phyloP scores from a whole-genome alignment of 53 echinoderm and acorn worm species.

The Crossaster papposus region DNA sequence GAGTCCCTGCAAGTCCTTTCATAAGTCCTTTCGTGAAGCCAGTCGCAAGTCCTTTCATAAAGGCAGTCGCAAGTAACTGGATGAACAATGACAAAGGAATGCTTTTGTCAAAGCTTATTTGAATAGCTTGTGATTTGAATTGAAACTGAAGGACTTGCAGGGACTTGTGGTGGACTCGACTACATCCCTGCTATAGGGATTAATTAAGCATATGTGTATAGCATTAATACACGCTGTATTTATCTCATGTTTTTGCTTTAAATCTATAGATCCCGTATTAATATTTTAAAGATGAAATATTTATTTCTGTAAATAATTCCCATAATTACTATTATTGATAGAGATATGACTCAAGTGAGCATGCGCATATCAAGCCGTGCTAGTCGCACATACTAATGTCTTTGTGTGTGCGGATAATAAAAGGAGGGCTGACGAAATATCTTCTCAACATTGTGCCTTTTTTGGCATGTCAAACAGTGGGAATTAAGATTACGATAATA shows the following conservation, averaged over 20 bases:
- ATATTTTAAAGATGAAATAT: constrained; percentile 8
- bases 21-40: too few species aligned
- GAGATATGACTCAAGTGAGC: background rate
- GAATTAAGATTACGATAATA: constrained; percentile 35
- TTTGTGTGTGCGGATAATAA: background rate
- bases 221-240: background rate
- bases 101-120: too few species aligned
- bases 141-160: too few species aligned
- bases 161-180: too few species aligned
- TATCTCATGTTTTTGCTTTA: background rate
- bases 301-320: constrained; percentile 21
- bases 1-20: too few species aligned
- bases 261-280: background rate
- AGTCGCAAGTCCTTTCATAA: too few species aligned
- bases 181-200: too few species aligned
- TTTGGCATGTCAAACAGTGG: background rate
- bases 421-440: background rate
- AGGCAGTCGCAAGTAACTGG: too few species aligned
- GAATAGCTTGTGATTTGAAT: too few species aligned
- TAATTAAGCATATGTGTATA: too few species aligned
- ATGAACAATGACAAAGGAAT: too few species aligned
- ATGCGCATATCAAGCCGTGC: background rate
- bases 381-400: background rate
- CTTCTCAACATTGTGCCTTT: too few species aligned
- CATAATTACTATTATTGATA: background rate